Evolutionary conservation across 2,113 vertebrate species (phyloP).

Genomic region (Oreamnos americanus): DNA sequence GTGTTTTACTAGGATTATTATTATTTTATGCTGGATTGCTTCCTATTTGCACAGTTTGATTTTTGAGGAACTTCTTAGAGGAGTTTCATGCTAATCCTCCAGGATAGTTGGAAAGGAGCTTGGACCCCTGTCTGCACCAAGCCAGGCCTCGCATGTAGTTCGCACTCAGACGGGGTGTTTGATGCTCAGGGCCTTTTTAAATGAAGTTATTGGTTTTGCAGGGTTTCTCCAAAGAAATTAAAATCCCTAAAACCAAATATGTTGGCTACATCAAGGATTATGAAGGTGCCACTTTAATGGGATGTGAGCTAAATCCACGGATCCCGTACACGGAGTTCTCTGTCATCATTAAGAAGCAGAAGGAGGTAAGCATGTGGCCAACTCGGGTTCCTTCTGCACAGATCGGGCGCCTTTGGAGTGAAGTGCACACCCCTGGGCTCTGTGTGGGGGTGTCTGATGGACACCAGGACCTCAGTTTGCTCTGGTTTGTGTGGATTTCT

Average conservation of each 20-base stretch:
- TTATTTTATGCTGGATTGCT: neutral
- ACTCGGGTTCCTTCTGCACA: neutral
- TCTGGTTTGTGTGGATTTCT: neutral
- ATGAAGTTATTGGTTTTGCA: slow-evolving; percentile 69
- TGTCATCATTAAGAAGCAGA: slow-evolving; percentile 99
- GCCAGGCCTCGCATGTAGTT: neutral
- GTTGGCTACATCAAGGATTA: slow-evolving; percentile 99
- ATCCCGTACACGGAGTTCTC: slow-evolving; percentile 99
- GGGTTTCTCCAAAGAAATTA: slow-evolving; percentile 99
- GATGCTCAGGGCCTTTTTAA: neutral
- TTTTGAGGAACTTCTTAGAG: neutral
- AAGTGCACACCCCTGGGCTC: neutral
- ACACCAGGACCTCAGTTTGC: neutral
- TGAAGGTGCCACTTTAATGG: slow-evolving; percentile 98
- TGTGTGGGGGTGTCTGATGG: rapidly evolving
- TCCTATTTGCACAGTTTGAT: neutral
- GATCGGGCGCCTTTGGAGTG: neutral
- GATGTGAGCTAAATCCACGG: slow-evolving; percentile 96
- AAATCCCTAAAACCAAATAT: slow-evolving; percentile 96
- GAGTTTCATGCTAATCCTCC: neutral
- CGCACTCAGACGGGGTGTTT: neutral
- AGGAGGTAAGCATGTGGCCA: slow-evolving; percentile 86
- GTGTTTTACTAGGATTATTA: neutral
- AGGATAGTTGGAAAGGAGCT: neutral
- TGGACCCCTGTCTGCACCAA: neutral